A percentile compares a stretch with the other conserved stretches of the same genome.
These are phyloP conservation scores for Drosophila longiperda DNA, from an alignment of 2,888 invertebrate genomes.

Conservation along the genomic window DNA sequence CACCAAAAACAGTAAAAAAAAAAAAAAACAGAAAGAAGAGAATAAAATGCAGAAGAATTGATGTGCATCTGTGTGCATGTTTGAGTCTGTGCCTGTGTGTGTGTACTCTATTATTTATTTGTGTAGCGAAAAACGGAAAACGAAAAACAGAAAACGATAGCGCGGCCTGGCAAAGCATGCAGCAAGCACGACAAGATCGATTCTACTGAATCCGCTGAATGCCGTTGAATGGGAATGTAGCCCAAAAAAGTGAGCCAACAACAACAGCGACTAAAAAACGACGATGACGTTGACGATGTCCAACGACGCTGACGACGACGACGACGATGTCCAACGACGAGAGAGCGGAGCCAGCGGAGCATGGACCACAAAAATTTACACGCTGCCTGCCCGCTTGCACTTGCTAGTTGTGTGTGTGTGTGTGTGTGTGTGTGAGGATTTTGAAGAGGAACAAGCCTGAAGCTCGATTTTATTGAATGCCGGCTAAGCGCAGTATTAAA, in stretches of 20 bases:
- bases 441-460: slow-evolving; percentile 2
- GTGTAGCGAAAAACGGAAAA: slow-evolving; percentile 5
- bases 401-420: slow-evolving; percentile 4
- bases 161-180: slow-evolving; percentile 66
- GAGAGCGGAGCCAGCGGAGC: slow-evolving; percentile 37
- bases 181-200: slow-evolving; percentile 84
- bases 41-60: background rate
- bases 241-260: slow-evolving; percentile 46
- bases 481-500: background rate
- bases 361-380: slow-evolving; percentile 47
- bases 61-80: slow-evolving; percentile 3
- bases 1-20: background rate
- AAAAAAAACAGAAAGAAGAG: background rate
- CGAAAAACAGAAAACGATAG: slow-evolving; percentile 29
- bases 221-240: slow-evolving; percentile 55
- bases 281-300: slow-evolving; percentile 38
- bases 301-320: slow-evolving; percentile 17
- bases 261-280: slow-evolving; percentile 40
- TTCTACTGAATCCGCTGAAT: slow-evolving; percentile 80
- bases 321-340: slow-evolving; percentile 41
- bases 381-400: slow-evolving; percentile 23
- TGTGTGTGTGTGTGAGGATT: background rate
- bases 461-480: background rate
- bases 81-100: slow-evolving; percentile 1
- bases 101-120: slow-evolving; percentile 1